Base-by-base conservation (phyloP, 2,888 invertebrate genomes). In the Epirrhoe alternata region DNA sequence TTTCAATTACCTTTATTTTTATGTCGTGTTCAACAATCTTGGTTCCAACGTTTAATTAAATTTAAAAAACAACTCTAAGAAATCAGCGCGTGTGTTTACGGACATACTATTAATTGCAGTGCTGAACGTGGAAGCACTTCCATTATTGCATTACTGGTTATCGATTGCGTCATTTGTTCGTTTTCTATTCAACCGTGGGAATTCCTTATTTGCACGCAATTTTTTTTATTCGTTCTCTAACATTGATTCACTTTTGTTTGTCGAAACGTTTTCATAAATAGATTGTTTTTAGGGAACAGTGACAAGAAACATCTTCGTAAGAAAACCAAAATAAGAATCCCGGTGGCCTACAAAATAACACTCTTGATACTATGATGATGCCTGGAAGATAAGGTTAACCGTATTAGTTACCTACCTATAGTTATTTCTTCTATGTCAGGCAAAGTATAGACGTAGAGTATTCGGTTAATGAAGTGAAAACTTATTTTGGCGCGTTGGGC, bases 21-120 rank as follows among this genome's bases (percentile, higher is more conserved):
- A 42, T 42, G 12, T 42, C 35, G 35, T 10, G 7, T 35, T 35
- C 8, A 35, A 35, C 35, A 8, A 35, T 35, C 35, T 8, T 33
- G 33, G 33, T 42, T 47, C 7, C 5, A 47, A 16, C 47, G 16
- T 47, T 16, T 16, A 16, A 14, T 6, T 5, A 24, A 16, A 14
- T 7, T 14, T 47, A 6, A 16, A 47, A 47, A 16, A 47, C 7
- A 16, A 47, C 16, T 16, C 5, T 1, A 16, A 30, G n/a, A 38
- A 1, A 17, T 14, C 50, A 65, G 66, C 65, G 64, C 55, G 45
- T 45, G 54, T 70, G 66, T 71, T 52, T 65, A 68, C 69, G 71
- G 73, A 71, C 62, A 35, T 61, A 50, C 69, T 61, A 73, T 71
- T 71, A 72, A 75, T 72, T 72, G 65, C 66, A 54, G 35, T 38